phyloP scores from a whole-genome alignment of 2,888 invertebrate genomes.

The Cancer borealis region DNA sequence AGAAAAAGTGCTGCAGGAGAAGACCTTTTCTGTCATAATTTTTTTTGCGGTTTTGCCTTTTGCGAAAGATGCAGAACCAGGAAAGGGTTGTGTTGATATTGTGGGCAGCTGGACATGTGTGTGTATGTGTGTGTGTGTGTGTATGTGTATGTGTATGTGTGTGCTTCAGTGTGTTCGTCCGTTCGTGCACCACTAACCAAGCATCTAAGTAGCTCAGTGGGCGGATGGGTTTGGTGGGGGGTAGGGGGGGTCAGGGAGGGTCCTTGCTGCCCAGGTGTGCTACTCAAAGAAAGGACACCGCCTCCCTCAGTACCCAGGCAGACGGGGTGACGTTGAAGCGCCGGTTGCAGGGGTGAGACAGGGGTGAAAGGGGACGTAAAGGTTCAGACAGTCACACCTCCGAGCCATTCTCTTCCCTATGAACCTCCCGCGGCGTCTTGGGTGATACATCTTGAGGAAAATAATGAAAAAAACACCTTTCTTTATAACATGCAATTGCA shows the following conservation, averaged over 20 bases:
- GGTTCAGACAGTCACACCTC: neutral
- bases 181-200: neutral
- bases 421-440: neutral
- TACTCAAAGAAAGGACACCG: neutral
- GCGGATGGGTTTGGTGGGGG: neutral
- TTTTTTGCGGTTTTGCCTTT: neutral
- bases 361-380: neutral
- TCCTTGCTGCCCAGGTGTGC: conserved; percentile 13
- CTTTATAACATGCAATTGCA: neutral
- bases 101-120: conserved; percentile 48
- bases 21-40: neutral
- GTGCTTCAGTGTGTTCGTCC: conserved; percentile 1
- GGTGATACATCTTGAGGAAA: neutral
- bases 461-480: neutral
- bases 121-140: conserved; percentile 55
- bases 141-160: conserved; percentile 59
- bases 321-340: neutral
- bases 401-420: neutral
- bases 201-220: neutral
- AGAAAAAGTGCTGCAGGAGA: neutral
- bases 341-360: neutral
- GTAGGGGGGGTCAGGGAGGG: neutral
- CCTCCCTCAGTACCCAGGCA: neutral
- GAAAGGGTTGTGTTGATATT: conserved; percentile 30
- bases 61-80: neutral